phyloP scores from a whole-genome alignment of 2,888 invertebrate genomes.

The Camponotus fellah region DNA sequence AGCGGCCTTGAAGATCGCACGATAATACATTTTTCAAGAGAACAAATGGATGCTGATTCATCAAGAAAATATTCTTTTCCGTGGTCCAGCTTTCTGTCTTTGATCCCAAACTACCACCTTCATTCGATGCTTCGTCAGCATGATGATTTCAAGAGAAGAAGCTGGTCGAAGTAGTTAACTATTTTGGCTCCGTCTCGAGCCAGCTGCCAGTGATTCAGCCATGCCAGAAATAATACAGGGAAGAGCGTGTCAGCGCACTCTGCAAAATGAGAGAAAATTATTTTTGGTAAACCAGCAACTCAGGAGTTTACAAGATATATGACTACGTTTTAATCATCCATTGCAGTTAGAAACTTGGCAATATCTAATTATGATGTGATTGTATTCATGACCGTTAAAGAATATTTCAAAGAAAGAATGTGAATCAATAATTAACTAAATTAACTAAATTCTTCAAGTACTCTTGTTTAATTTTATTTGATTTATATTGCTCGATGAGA shows the following conservation, averaged over 20 bases:
- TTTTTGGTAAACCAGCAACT: constrained; percentile 69
- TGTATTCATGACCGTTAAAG: background rate
- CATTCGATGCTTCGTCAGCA: constrained; percentile 38
- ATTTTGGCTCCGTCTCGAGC: constrained; percentile 79
- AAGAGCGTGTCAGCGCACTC: constrained; percentile 84
- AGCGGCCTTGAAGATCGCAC: constrained; percentile 66
- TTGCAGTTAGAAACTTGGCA: background rate
- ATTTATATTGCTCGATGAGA: background rate
- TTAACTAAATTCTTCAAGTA: constrained; percentile 2
- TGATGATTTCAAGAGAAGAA: constrained; percentile 53
- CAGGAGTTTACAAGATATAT: constrained; percentile 36
- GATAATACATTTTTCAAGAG: constrained; percentile 17
- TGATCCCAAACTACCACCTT: constrained; percentile 47
- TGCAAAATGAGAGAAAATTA: constrained; percentile 78
- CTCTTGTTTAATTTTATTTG: background rate
- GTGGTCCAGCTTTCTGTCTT: constrained; percentile 48
- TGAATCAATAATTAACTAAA: constrained; percentile 6
- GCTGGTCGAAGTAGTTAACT: constrained; percentile 70
- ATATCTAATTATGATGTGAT: background rate
- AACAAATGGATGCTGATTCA: constrained; percentile 65
- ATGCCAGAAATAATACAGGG: constrained; percentile 81
- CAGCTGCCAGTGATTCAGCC: constrained; percentile 83
- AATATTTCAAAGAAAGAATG: constrained; percentile 5
- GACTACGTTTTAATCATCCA: background rate
- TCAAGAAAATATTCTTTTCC: constrained; percentile 62